Evolutionary conservation across 1,140 invertebrate species (phyloP).

Genomic region (Cyclargus thomasi): DNA sequence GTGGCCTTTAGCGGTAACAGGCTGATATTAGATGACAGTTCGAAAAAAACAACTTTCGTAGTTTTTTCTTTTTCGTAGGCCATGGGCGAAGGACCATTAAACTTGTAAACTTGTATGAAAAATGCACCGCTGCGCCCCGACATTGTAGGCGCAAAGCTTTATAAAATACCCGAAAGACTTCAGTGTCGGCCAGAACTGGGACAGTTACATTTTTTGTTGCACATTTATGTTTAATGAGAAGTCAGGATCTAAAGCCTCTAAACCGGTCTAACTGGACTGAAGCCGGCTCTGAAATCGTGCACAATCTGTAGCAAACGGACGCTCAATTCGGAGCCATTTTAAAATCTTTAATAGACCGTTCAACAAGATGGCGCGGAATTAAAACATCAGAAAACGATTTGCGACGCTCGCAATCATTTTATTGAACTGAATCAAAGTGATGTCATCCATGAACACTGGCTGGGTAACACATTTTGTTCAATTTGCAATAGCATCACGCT

Average conservation of each 20-base stretch:
- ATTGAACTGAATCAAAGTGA: constrained; percentile 13
- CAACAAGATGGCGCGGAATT: constrained; percentile 11
- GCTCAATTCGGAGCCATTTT: neutral
- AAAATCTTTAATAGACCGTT: constrained; percentile 11
- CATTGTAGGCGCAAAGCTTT: too few species aligned
- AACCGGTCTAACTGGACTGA: constrained; percentile 67
- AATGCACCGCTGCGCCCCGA: too few species aligned
- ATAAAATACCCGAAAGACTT: neutral
- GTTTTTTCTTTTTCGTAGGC: too few species aligned
- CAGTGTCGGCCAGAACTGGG: neutral
- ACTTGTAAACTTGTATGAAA: too few species aligned
- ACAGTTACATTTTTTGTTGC: neutral
- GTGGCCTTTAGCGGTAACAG: too few species aligned
- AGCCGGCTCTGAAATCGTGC: constrained; percentile 54
- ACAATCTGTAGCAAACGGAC: neutral
- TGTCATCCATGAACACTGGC: constrained; percentile 2
- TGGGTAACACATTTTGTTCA: neutral
- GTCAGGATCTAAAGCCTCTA: constrained; percentile 34
- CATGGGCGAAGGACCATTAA: too few species aligned
- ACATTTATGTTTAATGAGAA: neutral
- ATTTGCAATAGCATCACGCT: neutral
- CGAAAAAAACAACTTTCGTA: too few species aligned
- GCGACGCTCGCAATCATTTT: constrained; percentile 12
- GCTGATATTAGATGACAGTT: too few species aligned
- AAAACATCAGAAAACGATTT: constrained; percentile 15